Base-by-base conservation (phyloP, 2,888 invertebrate genomes). In the Danaus chrysippus region DNA sequence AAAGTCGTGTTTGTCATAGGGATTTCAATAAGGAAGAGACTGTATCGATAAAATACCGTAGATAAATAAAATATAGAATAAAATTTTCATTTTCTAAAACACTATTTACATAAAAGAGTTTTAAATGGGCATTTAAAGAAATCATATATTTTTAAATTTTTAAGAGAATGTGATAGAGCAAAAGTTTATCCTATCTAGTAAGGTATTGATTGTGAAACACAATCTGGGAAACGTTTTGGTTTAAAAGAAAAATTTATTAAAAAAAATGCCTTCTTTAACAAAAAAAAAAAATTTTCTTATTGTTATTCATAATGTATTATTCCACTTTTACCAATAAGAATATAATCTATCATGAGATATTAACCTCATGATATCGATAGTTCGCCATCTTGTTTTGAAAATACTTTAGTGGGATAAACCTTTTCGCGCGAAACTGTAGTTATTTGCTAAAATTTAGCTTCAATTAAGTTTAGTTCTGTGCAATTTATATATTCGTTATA, bases 1-100 rank as follows among this genome's bases (percentile, higher is more conserved):
- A 56, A 41, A 58, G 65, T 59, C 63, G 63, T 63, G 46, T 63
- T 61, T 67, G 43, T 43, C 15, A 34, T 55, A 56, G 19, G 49
- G 61, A 59, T 53, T 59, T 13, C 54, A 52, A 58, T 54, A 61
- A 63, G 57, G 44, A 63, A 63, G 43, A 54, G 53, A 11, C n/a
- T 42, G n/a, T 49, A 49, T 49, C 49, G 49, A 49, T 11, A 49
- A 17, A 34, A 34, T 34, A 34, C 23, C 23, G 23, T 34, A 34
- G 23, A 34, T 8, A 34, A 34, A 34, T 34, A 34, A 34, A 34
- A 34, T 23, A 23, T 23, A 23, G 5, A 23, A 23, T 23, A 23
- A 23, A 23, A 23, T 6, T 34, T 8, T 34, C 23, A 6, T 34
- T 34, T 34, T 34, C 23, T 1, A 3, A 6, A 34, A 34, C 2